Percentiles rank a stretch among this genome's conserved stretches.
These are phyloP conservation scores for Anableps anableps DNA, from an alignment of 2,797 vertebrate genomes.

Conservation along the genomic window DNA sequence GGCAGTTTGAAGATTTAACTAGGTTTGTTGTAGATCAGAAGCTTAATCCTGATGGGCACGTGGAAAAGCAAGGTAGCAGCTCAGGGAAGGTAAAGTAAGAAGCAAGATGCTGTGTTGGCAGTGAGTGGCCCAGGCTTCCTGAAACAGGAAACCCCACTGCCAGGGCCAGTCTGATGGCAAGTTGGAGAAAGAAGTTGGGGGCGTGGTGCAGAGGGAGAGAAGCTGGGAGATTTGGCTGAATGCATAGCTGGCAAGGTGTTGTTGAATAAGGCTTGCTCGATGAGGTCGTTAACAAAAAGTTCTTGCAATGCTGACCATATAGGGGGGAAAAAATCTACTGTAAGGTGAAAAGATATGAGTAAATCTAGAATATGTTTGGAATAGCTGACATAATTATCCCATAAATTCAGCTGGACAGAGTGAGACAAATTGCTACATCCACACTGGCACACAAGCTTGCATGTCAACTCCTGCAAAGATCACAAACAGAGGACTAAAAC, in stretches of 20 bases:
- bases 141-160: background rate
- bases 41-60: constrained; percentile 14
- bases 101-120: background rate
- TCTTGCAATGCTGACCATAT: background rate
- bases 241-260: background rate
- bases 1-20: background rate
- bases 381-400: background rate
- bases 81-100: background rate
- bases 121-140: background rate
- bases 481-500: constrained; percentile 5
- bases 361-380: background rate
- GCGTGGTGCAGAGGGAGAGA: background rate
- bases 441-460: background rate
- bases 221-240: background rate
- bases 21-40: constrained; percentile 10
- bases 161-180: background rate
- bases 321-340: background rate
- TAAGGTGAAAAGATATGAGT: background rate
- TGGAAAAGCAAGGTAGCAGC: background rate
- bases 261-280: background rate
- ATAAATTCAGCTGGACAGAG: background rate
- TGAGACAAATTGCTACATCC: background rate
- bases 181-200: constrained; percentile 1
- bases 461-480: background rate
- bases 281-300: background rate